Base-by-base conservation (phyloP, 1,140 invertebrate species). In the Trichogramma pretiosum region DNA sequence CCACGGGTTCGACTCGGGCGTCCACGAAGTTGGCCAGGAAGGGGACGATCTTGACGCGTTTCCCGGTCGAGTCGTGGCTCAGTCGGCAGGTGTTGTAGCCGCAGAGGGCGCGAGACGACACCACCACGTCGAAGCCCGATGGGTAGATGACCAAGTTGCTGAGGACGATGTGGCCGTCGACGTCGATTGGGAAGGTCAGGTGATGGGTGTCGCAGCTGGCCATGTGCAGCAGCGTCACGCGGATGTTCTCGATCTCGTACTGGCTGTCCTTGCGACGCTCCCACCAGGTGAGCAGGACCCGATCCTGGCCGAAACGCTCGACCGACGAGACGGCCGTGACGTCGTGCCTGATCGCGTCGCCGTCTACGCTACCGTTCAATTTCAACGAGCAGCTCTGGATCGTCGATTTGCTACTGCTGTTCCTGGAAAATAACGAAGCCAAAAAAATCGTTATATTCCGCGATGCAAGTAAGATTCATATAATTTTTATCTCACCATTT, bases 1-100 rank as follows among this genome's bases (percentile, higher is more conserved):
- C 19, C 16, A 43, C 40, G n/a, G 49, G 44, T 35, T 46, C 28
- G 41, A 45, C 48, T 33, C 24, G 17, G 9, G 37, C 50, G 7
- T 28, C 18, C 22, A 33, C 49, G 22, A 52, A 50, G 28, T 42
- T 33, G 7, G 44, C 18, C n/a, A 44, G 14, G 28, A 56, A 56
- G 17, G 36, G 21, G 10, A 35, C 28, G 2, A 41, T 40, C 1
- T 38, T 13, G n/a, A 34, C 35, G 8, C 35, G 1, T 9, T 21
- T 18, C n/a, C 19, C n/a, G 22, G 7, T 42, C 48, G 23, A 5
- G 18, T 50, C 35, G 28, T 50, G 36, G 7, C 14, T 39, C n/a
- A 50, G 9, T 2, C 48, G 16, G 22, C 41, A 50, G 16, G 42
- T 21, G 1, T 14, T 26, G 7, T 8, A 18, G 17, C 17, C 33